Percentiles rank a stretch among this genome's conserved stretches.
Evolutionary conservation across 2,113 vertebrate genomes (phyloP).

Genomic region (Meles meles): DNA sequence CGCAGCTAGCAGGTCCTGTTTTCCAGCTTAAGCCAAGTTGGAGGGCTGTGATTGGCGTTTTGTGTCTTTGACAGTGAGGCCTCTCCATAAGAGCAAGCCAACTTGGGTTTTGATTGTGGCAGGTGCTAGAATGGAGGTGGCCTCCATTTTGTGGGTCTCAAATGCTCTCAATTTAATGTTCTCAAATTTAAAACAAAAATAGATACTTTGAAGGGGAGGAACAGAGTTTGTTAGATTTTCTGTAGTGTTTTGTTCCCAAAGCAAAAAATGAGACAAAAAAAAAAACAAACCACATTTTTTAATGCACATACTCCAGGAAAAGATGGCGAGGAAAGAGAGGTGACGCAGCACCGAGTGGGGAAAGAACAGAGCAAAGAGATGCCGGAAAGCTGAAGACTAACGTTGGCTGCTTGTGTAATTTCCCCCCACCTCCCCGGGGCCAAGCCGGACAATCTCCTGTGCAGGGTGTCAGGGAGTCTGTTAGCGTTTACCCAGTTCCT

Average conservation of each 20-base stretch:
- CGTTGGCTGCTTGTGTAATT: not conserved
- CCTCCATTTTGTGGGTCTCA: not conserved
- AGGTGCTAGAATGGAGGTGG: not conserved
- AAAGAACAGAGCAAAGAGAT: not conserved
- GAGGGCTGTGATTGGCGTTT: not conserved
- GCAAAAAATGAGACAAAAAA: not conserved
- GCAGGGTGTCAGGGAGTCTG: not conserved
- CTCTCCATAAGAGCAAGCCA: too few relatives aligned
- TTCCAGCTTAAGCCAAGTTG: not conserved
- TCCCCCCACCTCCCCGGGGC: not conserved
- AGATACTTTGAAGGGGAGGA: not conserved
- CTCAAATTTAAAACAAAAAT: not conserved
- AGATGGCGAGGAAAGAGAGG: not conserved
- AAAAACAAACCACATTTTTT: not conserved
- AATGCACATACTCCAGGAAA: not conserved
- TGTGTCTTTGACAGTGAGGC: not conserved
- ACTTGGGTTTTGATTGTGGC: not conserved
- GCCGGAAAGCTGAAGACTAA: not conserved
- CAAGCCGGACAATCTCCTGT: rapidly evolving
- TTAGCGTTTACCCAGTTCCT: not conserved
- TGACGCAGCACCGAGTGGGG: not conserved
- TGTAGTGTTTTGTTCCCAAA: not conserved
- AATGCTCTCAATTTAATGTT: too few relatives aligned
- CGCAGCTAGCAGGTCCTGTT: not conserved
- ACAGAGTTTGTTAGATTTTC: not conserved